Base-by-base conservation (phyloP, 2,888 invertebrate species). In the Agapostemon virescens region DNA sequence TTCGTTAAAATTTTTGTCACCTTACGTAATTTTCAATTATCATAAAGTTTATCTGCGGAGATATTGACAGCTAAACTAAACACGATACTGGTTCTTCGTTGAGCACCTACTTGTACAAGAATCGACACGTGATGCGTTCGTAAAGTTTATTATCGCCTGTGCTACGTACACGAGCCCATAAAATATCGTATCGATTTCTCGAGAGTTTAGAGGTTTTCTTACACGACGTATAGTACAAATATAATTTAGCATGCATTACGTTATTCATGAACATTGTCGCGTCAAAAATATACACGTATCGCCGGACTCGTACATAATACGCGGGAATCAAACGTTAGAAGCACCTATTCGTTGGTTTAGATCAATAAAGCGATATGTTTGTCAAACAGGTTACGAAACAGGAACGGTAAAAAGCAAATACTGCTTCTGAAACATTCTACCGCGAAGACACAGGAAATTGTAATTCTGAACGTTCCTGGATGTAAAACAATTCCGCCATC, bases 401-500 rank as follows among this genome's bases (percentile, higher is more conserved):
- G 30, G 4, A 52, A 7, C 49, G 55, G 38, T 77, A 58, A 61
- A 55, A 38, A 40, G 17, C 49, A 67, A 49, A 42, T 66, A 66
- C 55, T 66, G 58, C 49, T 64, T 66, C 40, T 38, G 49, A 69
- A 73, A 79, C 58, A 61, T 69, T 73, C 73, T 13, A 11, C 38
- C 33, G 30, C 36, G 64, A 36, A 38, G 55, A 58, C 45, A 33
- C 26, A 69, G 55, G 36, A 45, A 55, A 58, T 45, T 68, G 72
- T 68, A 64, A 69, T 26, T 42, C 17, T 6, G 66, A 33, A n/a
- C 58, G 15, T 33, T 40, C 45, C n/a, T n/a, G 67, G 36, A 61
- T 69, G 69, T 74, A 80, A 73, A 79, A 80, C 66, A 80, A 80
- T 80, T 74, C 55, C 69, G 49, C 49, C 13, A 33, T 33, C 33